Evolutionary conservation across 2,113 vertebrate species (phyloP).

Genomic region (Struthidea cinerea): DNA sequence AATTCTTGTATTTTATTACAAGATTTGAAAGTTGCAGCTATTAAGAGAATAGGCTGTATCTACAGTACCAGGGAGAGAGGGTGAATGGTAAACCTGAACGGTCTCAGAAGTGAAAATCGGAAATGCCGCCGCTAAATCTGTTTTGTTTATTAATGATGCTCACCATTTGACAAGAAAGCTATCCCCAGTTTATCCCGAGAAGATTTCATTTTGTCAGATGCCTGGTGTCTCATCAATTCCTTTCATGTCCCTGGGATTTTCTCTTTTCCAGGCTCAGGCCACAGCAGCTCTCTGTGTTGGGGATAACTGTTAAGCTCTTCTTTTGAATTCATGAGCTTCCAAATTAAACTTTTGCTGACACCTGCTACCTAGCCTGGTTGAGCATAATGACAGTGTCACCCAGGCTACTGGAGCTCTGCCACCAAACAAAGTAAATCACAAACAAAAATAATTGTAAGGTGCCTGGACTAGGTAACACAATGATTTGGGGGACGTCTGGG

Average conservation of each 20-base stretch:
- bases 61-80: neutral
- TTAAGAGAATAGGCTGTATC: neutral
- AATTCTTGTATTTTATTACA: neutral
- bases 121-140: neutral
- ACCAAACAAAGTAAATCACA: fast-evolving
- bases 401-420: neutral
- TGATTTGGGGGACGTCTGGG: neutral
- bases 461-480: neutral
- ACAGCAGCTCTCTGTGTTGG: slow-evolving; percentile 4
- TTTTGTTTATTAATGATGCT: neutral
- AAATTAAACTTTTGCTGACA: slow-evolving; percentile 64
- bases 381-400: neutral
- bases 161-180: neutral
- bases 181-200: neutral
- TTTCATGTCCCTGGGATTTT: slow-evolving; percentile 36
- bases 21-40: slow-evolving; percentile 9
- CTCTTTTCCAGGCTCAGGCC: slow-evolving; percentile 34
- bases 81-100: neutral
- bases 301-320: slow-evolving; percentile 45
- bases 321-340: slow-evolving; percentile 58
- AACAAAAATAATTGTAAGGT: neutral
- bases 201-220: neutral
- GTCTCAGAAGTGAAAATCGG: neutral
- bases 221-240: slow-evolving; percentile 29
- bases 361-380: slow-evolving; percentile 43